Evolutionary conservation across 1,140 invertebrate genomes (phyloP).

Genomic region (Adelges cooleyi): DNA sequence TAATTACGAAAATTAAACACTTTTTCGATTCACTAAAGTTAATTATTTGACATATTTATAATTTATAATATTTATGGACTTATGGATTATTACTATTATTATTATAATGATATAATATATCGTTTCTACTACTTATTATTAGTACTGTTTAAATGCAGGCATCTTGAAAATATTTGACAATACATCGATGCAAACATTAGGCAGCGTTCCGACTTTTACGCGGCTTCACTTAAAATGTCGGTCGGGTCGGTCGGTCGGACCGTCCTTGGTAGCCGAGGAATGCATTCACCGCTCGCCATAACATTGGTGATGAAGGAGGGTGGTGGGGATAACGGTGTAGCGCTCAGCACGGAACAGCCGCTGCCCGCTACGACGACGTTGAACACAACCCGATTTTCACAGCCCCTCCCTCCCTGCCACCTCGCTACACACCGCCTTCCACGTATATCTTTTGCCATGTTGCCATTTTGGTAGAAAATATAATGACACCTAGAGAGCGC

Average conservation of each 20-base stretch:
- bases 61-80: constrained; percentile 23
- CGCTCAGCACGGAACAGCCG: not conserved
- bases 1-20: constrained; percentile 24
- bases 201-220: constrained; percentile 27
- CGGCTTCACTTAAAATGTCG: constrained; percentile 29
- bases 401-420: not conserved
- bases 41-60: constrained; percentile 29
- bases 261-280: constrained; percentile 7
- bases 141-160: constrained; percentile 28
- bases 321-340: not conserved
- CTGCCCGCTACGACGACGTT: not conserved
- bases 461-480: not conserved
- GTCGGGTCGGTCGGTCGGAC: constrained; percentile 5
- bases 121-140: constrained; percentile 28
- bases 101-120: constrained; percentile 21
- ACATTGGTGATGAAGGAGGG: not conserved
- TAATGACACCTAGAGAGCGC: too few species aligned
- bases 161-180: constrained; percentile 26
- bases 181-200: constrained; percentile 28
- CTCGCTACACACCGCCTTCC: not conserved
- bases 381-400: not conserved
- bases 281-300: constrained; percentile 7
- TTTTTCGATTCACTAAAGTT: constrained; percentile 26
- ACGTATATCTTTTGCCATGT: not conserved
- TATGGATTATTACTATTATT: constrained; percentile 10